phyloP scores from a whole-genome alignment of 2,797 vertebrate species.

The Dryobates pubescens region DNA sequence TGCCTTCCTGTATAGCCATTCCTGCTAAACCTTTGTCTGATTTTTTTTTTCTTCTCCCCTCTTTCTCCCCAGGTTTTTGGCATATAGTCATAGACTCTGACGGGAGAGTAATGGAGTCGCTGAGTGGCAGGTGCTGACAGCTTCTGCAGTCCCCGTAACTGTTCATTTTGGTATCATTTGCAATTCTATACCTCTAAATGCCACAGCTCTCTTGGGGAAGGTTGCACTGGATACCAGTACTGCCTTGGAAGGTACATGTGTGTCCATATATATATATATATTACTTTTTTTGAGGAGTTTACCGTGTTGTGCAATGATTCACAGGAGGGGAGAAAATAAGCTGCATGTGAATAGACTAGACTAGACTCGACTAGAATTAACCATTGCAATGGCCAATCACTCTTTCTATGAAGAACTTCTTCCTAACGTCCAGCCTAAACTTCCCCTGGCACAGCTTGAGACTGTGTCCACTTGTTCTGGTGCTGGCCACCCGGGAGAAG shows the following conservation, averaged over 20 bases:
- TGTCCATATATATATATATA: not conserved
- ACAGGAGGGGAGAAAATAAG: slow-evolving; percentile 14
- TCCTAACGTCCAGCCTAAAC: no score
- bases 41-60: slow-evolving; percentile 20
- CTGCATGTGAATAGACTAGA: not conserved
- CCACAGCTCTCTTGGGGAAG: slow-evolving; percentile 73
- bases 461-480: no score
- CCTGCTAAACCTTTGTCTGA: slow-evolving; percentile 58
- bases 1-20: not conserved
- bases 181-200: slow-evolving; percentile 74
- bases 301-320: not conserved
- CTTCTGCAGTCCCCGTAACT: slow-evolving; percentile 40
- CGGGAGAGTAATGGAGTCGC: slow-evolving; percentile 49
- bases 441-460: no score
- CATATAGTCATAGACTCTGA: slow-evolving; percentile 61
- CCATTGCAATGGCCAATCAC: no score
- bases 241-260: slow-evolving; percentile 74
- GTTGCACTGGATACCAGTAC: slow-evolving; percentile 71
- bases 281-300: not conserved
- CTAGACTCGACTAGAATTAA: no score
- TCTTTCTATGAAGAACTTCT: no score
- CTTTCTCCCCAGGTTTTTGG: slow-evolving; percentile 67
- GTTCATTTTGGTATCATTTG: slow-evolving; percentile 58
- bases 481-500: no score
- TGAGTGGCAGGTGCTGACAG: slow-evolving; percentile 72